phyloP scores from a whole-genome alignment of 2,888 invertebrate genomes.

The Steinernema hermaphroditum region DNA sequence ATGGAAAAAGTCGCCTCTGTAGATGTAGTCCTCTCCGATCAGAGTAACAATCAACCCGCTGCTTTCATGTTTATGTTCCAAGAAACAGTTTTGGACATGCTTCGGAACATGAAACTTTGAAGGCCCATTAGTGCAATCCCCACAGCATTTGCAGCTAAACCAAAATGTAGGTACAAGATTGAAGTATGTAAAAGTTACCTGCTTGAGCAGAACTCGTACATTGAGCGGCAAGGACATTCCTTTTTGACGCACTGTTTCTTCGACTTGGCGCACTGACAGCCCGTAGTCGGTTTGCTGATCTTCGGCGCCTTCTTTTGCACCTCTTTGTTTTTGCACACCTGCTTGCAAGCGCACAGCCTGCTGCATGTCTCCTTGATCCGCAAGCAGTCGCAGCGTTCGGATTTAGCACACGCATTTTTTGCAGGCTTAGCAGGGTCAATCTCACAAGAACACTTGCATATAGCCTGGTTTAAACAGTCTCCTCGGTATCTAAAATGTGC shows the following conservation, averaged over 20 bases:
- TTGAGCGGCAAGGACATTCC: conserved; percentile 65
- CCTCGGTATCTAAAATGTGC: conserved; percentile 64
- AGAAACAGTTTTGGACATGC: conserved; percentile 66
- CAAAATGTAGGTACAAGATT: background rate
- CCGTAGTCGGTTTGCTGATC: conserved; percentile 61
- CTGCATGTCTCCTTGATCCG: conserved; percentile 66
- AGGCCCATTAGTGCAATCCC: conserved; percentile 66
- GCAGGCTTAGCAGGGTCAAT: conserved; percentile 66
- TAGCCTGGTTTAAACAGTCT: conserved; percentile 66
- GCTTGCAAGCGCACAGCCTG: conserved; percentile 65
- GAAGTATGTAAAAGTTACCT: conserved; percentile 42
- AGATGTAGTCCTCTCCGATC: conserved; percentile 66
- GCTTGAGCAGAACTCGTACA: conserved; percentile 66
- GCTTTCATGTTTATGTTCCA: conserved; percentile 66
- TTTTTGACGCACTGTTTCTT: conserved; percentile 67
- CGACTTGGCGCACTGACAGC: conserved; percentile 65
- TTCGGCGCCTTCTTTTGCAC: conserved; percentile 63
- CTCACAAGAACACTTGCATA: conserved; percentile 67
- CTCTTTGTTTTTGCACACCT: conserved; percentile 66
- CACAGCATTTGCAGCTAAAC: conserved; percentile 64
- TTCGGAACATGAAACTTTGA: conserved; percentile 66
- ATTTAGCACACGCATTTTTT: conserved; percentile 65
- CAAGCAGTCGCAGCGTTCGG: conserved; percentile 66
- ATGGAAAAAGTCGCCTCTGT: conserved; percentile 66
- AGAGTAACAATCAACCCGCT: conserved; percentile 65